phyloP scores from a whole-genome alignment of 2,113 vertebrate species.

The Choloepus hoffmanni region DNA sequence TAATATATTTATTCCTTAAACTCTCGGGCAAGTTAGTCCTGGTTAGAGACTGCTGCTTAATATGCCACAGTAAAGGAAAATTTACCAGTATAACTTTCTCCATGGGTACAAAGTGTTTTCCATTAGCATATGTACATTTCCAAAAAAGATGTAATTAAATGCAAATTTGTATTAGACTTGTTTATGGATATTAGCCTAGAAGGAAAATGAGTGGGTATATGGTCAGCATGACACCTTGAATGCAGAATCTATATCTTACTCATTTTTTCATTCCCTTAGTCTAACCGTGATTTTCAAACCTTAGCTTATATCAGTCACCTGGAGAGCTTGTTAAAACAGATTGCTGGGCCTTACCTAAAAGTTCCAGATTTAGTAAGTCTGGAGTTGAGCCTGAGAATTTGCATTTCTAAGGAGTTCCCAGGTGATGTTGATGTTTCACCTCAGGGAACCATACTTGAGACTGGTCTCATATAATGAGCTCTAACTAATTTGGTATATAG shows the following conservation, averaged over 20 bases:
- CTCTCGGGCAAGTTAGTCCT: neutral
- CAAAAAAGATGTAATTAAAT: neutral
- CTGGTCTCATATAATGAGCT: neutral
- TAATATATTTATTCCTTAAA: slow-evolving; percentile 3
- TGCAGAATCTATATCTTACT: neutral
- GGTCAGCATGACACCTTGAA: neutral
- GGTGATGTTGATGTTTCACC: neutral
- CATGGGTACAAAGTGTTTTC: neutral
- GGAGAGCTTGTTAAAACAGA: neutral
- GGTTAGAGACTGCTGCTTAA: neutral
- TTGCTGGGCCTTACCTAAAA: neutral
- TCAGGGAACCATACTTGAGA: neutral
- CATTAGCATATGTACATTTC: slow-evolving; percentile 9
- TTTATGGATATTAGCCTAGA: neutral
- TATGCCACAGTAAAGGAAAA: neutral
- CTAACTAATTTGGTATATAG: neutral
- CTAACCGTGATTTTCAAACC: slow-evolving; percentile 24
- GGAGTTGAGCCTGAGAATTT: neutral
- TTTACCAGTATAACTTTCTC: neutral
- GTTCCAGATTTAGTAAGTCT: neutral
- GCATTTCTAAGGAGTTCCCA: neutral
- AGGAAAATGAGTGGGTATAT: neutral
- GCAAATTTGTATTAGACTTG: neutral
- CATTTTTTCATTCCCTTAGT: slow-evolving; percentile 19
- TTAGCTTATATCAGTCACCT: neutral